phyloP scores from a whole-genome alignment of 2,888 invertebrate genomes.

The Furcula furcula region DNA sequence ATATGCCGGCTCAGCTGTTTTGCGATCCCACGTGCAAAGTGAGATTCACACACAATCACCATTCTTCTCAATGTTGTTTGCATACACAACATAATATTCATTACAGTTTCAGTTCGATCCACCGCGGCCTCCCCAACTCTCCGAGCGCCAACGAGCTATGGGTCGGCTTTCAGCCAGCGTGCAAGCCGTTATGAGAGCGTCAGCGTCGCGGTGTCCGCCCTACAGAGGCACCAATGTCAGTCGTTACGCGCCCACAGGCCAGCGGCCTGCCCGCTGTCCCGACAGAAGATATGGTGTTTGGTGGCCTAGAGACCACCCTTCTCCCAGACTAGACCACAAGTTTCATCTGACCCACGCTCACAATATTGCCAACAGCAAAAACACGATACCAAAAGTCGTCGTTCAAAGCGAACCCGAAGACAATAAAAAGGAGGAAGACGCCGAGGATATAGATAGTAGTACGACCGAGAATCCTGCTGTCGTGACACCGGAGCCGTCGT shows the following conservation, averaged over 20 bases:
- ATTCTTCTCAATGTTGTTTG: not conserved
- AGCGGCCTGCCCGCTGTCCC: conserved; percentile 54
- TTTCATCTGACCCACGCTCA: conserved; percentile 43
- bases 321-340: conserved; percentile 49
- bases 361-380: conserved; percentile 7
- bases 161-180: conserved; percentile 63
- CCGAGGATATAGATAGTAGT: conserved; percentile 28
- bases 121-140: conserved; percentile 57
- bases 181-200: conserved; percentile 62
- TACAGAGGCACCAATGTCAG: conserved; percentile 70
- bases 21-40: conserved; percentile 74
- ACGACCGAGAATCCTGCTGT: conserved; percentile 23
- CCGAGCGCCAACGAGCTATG: conserved; percentile 62
- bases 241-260: conserved; percentile 67
- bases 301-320: conserved; percentile 64
- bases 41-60: conserved; percentile 4
- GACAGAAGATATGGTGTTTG: conserved; percentile 60
- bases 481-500: conserved; percentile 26
- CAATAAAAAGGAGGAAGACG: conserved; percentile 21
- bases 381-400: conserved; percentile 20
- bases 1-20: conserved; percentile 61
- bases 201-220: conserved; percentile 57
- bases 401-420: conserved; percentile 32
- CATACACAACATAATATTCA: not conserved
- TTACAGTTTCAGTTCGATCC: conserved; percentile 68